A percentile compares a stretch with the other conserved stretches of the same genome.
phyloP scores from a whole-genome alignment of 2,113 vertebrate genomes.

The Corythaixoides concolor region DNA sequence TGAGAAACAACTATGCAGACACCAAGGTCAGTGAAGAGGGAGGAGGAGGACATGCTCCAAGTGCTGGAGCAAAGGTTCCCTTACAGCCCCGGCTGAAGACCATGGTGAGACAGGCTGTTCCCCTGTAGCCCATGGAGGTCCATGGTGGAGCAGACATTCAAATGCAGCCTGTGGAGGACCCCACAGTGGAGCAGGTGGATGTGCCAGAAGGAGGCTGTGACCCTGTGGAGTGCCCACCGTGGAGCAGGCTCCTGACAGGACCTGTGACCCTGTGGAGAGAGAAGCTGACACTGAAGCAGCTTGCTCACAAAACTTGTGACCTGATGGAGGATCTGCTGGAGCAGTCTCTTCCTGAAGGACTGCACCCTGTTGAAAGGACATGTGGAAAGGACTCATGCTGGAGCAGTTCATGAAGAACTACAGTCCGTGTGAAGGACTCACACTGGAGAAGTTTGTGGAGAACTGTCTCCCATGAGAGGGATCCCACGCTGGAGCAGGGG shows the following conservation, averaged over 20 bases:
- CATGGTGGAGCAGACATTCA: neutral
- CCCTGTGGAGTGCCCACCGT: neutral
- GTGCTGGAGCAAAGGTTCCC: neutral
- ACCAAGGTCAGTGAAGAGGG: too few relatives aligned
- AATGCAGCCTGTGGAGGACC: too few relatives aligned
- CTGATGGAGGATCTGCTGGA: fast-evolving
- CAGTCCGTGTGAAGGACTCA: too few relatives aligned
- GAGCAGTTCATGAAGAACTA: too few relatives aligned
- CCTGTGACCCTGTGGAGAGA: neutral
- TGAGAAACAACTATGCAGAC: neutral
- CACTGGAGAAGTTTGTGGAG: too few relatives aligned
- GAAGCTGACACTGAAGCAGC: neutral
- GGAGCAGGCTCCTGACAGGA: neutral
- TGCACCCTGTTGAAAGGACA: too few relatives aligned
- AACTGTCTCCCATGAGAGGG: too few relatives aligned
- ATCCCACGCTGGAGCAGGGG: neutral
- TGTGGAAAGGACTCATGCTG: too few relatives aligned
- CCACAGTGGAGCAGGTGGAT: fast-evolving
- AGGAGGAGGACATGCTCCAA: neutral
- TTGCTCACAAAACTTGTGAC: neutral
- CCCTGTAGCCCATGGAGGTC: neutral
- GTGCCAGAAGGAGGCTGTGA: neutral
- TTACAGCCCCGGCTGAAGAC: neutral
- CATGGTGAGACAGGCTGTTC: neutral
- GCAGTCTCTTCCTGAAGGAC: neutral